Conservation (phyloP, 2,113 vertebrate species). For the Heliornis fulica region DNA sequence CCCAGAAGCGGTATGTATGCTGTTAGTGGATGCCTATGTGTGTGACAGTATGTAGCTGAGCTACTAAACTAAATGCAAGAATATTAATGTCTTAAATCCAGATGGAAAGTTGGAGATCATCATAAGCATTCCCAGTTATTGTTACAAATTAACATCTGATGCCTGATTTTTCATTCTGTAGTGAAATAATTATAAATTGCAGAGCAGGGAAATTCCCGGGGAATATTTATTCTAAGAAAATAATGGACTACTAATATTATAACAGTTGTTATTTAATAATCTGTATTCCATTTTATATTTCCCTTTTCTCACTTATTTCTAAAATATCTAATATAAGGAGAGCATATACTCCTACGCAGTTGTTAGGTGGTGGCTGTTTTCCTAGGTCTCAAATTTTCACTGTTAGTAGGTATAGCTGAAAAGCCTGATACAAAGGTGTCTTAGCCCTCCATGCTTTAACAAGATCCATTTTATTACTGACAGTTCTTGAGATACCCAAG, state of each 20-base stretch:
- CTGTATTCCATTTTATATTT: background rate
- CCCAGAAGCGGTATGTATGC: background rate
- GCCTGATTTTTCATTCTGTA: background rate
- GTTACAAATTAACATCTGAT: background rate
- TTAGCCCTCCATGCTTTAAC: background rate
- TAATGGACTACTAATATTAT: background rate
- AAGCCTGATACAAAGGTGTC: background rate
- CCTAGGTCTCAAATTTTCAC: background rate
- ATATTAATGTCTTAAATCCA: background rate
- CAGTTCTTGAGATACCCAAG: background rate
- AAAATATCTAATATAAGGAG: background rate
- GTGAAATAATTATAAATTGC: background rate
- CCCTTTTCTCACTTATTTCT: background rate
- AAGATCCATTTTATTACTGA: background rate
- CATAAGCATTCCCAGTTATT: background rate
- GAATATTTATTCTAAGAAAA: background rate
- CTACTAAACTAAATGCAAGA: background rate
- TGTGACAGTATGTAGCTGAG: background rate
- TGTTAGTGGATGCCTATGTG: fast-evolving
- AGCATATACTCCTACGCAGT: background rate
- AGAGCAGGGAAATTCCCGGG: background rate
- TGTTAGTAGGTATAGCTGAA: background rate
- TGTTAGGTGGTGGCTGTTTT: background rate
- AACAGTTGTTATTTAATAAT: background rate
- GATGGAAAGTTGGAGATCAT: background rate